Percentiles rank a stretch among this genome's conserved stretches.
These are phyloP conservation scores for Campoplex capitator DNA, from an alignment of 2,888 invertebrate genomes.

Conservation along the genomic window DNA sequence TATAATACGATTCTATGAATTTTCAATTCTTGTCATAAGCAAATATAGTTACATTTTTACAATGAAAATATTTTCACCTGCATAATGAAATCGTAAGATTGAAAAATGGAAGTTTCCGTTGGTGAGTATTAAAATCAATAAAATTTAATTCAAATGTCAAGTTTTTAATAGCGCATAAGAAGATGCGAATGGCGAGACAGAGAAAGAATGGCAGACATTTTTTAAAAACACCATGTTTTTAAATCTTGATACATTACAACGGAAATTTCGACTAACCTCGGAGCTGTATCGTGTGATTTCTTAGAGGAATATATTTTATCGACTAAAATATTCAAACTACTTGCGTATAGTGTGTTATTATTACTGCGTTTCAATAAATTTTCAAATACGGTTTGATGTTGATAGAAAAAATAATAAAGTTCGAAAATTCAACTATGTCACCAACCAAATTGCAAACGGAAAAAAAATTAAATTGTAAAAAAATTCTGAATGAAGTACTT, in stretches of 20 bases:
- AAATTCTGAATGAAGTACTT: too few relatives aligned
- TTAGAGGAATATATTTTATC: background rate
- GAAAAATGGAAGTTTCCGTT: background rate
- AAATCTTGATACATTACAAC: background rate
- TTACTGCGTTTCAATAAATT: too few relatives aligned
- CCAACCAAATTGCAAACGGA: too few relatives aligned
- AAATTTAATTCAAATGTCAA: background rate
- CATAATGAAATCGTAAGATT: background rate
- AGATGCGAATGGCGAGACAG: too few relatives aligned
- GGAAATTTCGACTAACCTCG: background rate
- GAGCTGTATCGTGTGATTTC: background rate
- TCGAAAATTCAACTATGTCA: too few relatives aligned
- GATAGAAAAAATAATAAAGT: too few relatives aligned
- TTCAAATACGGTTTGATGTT: too few relatives aligned
- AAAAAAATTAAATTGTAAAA: too few relatives aligned
- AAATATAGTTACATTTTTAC: background rate
- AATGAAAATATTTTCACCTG: background rate
- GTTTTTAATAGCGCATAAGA: too few relatives aligned
- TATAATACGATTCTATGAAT: background rate
- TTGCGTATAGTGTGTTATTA: background rate
- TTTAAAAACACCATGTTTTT: background rate
- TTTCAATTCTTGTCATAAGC: too few relatives aligned
- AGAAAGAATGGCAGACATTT: too few relatives aligned
- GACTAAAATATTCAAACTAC: background rate
- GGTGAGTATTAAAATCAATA: background rate